Base-by-base conservation (phyloP, 1,140 invertebrate genomes). In the Palaemon carinicauda region DNA sequence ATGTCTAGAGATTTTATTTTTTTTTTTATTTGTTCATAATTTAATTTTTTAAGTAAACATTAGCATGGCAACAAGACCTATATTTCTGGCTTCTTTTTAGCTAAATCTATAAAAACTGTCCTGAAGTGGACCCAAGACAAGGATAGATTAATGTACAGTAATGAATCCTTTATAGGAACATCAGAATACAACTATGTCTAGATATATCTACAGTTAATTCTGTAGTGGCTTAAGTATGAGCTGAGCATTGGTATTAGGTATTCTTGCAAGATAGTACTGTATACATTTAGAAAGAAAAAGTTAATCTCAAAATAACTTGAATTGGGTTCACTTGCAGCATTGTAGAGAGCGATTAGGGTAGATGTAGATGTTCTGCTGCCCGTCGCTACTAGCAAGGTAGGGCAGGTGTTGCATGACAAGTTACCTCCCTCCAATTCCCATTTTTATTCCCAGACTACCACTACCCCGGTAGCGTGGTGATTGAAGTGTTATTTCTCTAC, bases 301-400 rank as follows among this genome's bases (percentile, higher is more conserved):
- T n/a, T n/a, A n/a, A 21, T 82, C 29, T 31, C 74, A 83, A 83
- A 71, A 56, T 41, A 31, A 52, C 75, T 83, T 71, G 71, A 53
- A 75, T 31, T 86, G 77, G 77, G 65, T 86, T 86, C 77, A 86
- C 56, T 86, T 86, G 84, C 84, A 86, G 84, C 84, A 69, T 86
- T 86, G 82, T 84, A 86, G 84, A 85, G 75, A 86, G 77, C 84
- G 77, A 79, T 69, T 86, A 88, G 88, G 86, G 86, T 89, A 89
- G 88, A 89, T 89, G 88, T 89, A 89, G 88, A 89, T 89, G 88
- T 85, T 87, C 88, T 89, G 88, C 88, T 89, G 88, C 81, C 88
- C 88, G 80, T 86, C 88, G 79, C 86, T 89, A 75, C 86, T 89
- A 80, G 88, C 88, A 77, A 89, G 88, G 88, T 89, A 89, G 73